Evolutionary conservation across 2,888 invertebrate species (phyloP).

Genomic region (Tinea pellionella): DNA sequence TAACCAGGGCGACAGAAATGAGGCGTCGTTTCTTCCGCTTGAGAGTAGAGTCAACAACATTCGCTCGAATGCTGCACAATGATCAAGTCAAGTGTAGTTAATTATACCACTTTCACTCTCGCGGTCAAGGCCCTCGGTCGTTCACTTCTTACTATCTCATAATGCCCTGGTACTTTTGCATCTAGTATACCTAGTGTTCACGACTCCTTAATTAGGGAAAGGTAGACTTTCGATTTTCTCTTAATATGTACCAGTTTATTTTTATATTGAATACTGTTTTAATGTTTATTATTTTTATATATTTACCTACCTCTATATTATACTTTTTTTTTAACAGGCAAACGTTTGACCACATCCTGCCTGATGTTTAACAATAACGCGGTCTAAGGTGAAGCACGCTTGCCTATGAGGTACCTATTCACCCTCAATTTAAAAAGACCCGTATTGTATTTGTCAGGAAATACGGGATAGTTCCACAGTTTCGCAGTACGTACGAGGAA

Average conservation of each 20-base stretch:
- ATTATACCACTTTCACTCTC: conserved; percentile 36
- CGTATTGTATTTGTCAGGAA: no score
- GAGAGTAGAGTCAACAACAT: background rate
- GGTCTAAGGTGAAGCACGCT: no score
- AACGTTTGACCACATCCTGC: no score
- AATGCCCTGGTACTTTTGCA: conserved; percentile 15
- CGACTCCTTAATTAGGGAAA: conserved; percentile 15
- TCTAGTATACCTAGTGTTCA: conserved; percentile 3
- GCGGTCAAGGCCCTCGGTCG: conserved; percentile 46
- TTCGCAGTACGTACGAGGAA: no score
- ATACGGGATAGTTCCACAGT: no score
- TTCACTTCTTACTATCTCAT: conserved; percentile 23
- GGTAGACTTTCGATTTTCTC: conserved; percentile 15
- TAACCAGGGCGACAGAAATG: background rate
- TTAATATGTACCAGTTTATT: background rate
- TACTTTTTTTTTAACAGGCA: no score
- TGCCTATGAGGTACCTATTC: no score
- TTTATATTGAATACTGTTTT: no score
- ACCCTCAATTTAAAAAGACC: no score
- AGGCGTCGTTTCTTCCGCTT: background rate
- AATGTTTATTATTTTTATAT: no score
- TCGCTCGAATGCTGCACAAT: background rate
- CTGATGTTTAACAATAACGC: no score
- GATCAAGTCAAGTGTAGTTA: conserved; percentile 11
- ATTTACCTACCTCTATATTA: no score